Evolutionary conservation across 2,113 vertebrate genomes (phyloP).

Genomic region (Micronycteris hirsuta): DNA sequence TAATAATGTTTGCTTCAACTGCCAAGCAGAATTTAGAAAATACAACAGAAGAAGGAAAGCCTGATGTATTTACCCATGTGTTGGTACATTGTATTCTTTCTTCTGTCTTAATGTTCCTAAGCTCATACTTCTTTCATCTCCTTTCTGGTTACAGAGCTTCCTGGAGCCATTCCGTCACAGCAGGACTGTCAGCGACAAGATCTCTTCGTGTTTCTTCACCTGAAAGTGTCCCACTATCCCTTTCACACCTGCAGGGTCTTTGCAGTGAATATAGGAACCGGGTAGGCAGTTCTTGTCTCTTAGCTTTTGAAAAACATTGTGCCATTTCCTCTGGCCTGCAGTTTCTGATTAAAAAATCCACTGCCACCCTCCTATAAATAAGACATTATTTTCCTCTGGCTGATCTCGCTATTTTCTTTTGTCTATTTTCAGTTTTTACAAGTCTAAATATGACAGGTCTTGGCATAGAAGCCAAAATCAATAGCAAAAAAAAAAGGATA

Average conservation of each 20-base stretch:
- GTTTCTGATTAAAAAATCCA: background rate
- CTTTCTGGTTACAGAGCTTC: background rate
- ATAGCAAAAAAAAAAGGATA: no score
- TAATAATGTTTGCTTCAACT: background rate
- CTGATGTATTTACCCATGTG: background rate
- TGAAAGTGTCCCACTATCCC: background rate
- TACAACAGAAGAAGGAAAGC: background rate
- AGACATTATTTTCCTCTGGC: background rate
- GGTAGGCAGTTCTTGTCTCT: background rate
- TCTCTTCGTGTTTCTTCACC: background rate
- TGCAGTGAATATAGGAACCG: background rate
- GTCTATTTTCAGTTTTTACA: background rate
- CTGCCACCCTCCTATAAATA: background rate
- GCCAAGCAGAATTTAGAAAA: background rate
- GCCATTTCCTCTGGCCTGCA: background rate
- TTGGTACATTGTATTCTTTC: background rate
- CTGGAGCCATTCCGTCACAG: background rate
- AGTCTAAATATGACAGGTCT: background rate
- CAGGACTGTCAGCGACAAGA: background rate
- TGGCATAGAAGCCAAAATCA: background rate
- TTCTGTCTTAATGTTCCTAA: background rate
- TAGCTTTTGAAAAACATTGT: background rate
- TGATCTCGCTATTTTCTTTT: background rate
- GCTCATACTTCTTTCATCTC: background rate
- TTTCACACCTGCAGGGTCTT: background rate